Conservation (phyloP, 2,113 vertebrate species). For the Anseranas semipalmata region DNA sequence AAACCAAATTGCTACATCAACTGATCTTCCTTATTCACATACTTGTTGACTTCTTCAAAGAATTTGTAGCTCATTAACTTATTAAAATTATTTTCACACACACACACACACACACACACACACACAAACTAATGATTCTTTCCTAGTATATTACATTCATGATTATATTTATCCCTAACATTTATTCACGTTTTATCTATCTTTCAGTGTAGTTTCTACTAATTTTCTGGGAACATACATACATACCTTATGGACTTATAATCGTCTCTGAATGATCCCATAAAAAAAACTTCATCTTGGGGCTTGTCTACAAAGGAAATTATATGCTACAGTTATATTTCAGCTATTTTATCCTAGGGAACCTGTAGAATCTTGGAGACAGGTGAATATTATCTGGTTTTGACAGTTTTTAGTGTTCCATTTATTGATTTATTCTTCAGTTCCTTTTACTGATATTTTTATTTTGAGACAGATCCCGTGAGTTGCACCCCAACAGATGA, state of each 20-base stretch:
- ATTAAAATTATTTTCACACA: not conserved
- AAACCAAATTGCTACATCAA: not conserved
- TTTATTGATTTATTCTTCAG: not conserved
- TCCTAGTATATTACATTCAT: not conserved
- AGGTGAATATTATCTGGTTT: not conserved
- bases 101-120: not conserved
- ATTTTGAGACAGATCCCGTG: not conserved
- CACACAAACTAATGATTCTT: not conserved
- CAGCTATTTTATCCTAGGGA: not conserved
- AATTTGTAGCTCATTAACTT: not conserved
- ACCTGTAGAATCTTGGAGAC: not conserved
- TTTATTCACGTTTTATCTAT: not conserved
- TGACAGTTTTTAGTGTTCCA: not conserved
- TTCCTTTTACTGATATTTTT: not conserved
- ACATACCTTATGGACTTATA: not conserved
- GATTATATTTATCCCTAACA: not conserved
- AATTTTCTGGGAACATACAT: not conserved
- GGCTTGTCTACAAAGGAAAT: not conserved
- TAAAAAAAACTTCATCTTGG: not conserved
- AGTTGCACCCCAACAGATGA: not conserved
- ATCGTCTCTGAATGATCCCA: not conserved
- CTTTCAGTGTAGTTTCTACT: not conserved
- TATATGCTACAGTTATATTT: not conserved
- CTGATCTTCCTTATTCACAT: not conserved
- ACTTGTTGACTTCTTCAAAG: not conserved